These are phyloP conservation scores for Cyphomyrus plagiostoma DNA, from an alignment of 2,113 vertebrate species.

Conservation along the genomic window DNA sequence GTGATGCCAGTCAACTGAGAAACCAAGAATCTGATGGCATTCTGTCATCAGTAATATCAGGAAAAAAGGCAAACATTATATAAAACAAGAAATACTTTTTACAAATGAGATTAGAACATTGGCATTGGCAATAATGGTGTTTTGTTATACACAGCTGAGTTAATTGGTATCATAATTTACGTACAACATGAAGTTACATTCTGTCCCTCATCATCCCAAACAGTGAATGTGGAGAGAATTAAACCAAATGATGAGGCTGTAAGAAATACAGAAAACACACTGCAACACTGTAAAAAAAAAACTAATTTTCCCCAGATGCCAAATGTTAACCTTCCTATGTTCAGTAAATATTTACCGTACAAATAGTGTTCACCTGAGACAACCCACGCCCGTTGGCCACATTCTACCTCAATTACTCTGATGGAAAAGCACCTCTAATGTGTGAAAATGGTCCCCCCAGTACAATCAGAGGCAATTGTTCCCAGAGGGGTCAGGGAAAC, in stretches of 20 bases:
- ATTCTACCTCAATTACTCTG: conserved; percentile 36
- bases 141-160: neutral
- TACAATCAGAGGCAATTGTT: conserved; percentile 21
- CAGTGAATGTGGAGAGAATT: neutral
- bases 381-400: conserved; percentile 22
- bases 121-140: neutral
- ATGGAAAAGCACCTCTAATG: conserved; percentile 7
- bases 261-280: neutral
- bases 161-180: neutral
- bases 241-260: neutral
- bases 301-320: neutral
- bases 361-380: conserved; percentile 34
- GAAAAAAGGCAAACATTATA: neutral
- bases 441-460: conserved; percentile 25
- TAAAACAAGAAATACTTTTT: neutral
- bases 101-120: neutral
- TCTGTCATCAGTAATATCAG: neutral
- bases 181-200: neutral
- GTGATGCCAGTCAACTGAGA: neutral
- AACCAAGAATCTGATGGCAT: neutral
- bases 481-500: conserved; percentile 28
- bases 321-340: neutral
- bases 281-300: neutral
- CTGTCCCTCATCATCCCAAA: neutral
- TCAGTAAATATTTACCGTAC: neutral